Conservation (phyloP, 2,888 invertebrate species). For the Meteorus cinctellus region DNA sequence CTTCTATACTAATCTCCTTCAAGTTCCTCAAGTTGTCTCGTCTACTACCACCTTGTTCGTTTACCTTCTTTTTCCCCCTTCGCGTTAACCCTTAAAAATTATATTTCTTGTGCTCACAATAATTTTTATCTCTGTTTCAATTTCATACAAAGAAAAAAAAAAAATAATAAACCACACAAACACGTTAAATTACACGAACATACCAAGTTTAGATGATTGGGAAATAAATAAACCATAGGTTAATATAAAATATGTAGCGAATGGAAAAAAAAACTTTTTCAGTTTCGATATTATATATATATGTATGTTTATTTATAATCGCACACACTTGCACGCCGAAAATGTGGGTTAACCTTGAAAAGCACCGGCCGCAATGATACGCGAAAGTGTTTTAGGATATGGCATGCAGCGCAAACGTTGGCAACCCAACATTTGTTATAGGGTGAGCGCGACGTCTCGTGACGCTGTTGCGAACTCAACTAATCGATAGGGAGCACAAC, state of each 20-base stretch:
- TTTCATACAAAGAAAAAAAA: too few species aligned
- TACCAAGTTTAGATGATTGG: not conserved
- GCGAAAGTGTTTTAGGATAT: conserved; percentile 71
- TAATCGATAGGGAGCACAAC: conserved; percentile 69
- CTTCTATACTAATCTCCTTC: not conserved
- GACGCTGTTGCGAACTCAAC: conserved; percentile 62
- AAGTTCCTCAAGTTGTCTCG: not conserved
- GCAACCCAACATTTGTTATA: conserved; percentile 45
- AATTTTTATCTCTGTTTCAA: too few species aligned
- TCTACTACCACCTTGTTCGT: not conserved
- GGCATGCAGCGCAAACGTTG: conserved; percentile 40
- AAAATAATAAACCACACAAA: not conserved
- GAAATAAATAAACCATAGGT: not conserved
- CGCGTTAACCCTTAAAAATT: too few species aligned
- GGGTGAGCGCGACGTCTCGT: conserved; percentile 62
- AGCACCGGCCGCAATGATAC: conserved; percentile 67
- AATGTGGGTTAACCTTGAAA: conserved; percentile 71
- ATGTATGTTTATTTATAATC: not conserved
- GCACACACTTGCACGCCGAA: conserved; percentile 53
- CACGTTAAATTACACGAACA: not conserved
- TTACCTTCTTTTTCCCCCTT: too few species aligned
- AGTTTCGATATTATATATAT: not conserved
- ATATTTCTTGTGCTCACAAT: too few species aligned
- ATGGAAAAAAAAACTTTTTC: not conserved
- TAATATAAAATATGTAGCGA: not conserved